These are phyloP conservation scores for Actinia tenebrosa DNA, from an alignment of 64 coral and sea anemone species.

Conservation along the genomic window DNA sequence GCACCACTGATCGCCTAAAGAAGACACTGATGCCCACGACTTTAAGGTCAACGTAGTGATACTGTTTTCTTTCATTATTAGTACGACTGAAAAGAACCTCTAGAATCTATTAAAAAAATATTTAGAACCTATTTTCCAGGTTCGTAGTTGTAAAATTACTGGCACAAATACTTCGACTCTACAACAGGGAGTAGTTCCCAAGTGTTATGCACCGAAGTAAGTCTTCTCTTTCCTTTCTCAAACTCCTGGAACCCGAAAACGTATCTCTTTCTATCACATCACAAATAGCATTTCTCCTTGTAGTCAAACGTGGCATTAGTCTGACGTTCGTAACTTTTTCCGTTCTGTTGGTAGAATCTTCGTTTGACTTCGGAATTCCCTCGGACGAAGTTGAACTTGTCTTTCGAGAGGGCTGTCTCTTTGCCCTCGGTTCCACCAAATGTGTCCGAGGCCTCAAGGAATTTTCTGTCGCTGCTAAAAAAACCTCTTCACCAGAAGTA, in stretches of 20 bases:
- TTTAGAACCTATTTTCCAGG: no score
- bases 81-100: no score
- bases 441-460: neutral
- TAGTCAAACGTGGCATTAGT: neutral
- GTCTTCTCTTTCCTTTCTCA: conserved; percentile 11
- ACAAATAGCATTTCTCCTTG: conserved; percentile 29
- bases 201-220: conserved; percentile 11
- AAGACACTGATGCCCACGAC: no score
- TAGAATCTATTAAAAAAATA: no score
- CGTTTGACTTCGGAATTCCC: neutral
- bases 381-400: neutral
- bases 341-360: neutral
- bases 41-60: no score
- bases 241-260: conserved; percentile 1
- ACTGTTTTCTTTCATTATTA: no score
- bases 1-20: no score
- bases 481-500: neutral
- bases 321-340: no score
- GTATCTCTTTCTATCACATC: conserved; percentile 5
- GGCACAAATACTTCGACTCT: no score
- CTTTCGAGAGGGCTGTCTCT: neutral
- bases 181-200: neutral
- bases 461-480: neutral
- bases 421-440: neutral
- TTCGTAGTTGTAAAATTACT: no score